Evolutionary conservation across 2,113 vertebrate species (phyloP), one percentile per base, ranked within the genome.

Genomic region (Seriola dumerili): DNA sequence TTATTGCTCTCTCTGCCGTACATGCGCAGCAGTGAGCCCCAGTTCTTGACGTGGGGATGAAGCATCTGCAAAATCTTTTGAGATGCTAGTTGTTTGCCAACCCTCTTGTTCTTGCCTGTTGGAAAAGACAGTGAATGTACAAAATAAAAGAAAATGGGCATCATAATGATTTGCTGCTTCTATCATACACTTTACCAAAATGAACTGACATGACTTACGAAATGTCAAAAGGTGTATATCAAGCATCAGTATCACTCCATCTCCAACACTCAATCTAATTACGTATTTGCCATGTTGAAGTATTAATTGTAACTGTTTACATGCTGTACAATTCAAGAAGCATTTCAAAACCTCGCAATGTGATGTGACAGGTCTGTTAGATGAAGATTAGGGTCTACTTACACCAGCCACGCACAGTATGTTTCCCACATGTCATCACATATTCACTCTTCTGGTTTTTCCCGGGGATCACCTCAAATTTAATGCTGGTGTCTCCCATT

Each of bases 391-490:
- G 0, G 1, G 10, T 77, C 4, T 86, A 98, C 98, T 99, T 96
- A 99, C 98, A 99, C 97, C 97, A 99, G 79, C 98, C 98, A 34
- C 97, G 96, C 82, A 99, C 98, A 2, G 97, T 98, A 90, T 99
- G 98, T 79, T 99, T 99, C 85, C 98, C 98, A 72, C 98, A 99
- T 0, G 97, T 97, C 98, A 99, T 99, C 85, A 99, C 97, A 8
- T 99, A 99, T 95, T 99, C 98, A 16, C 98, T 99, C 95, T 99
- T 99, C 97, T 99, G 98, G 95, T 99, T 99, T 94, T 99, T 99
- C 87, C 98, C 98, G 61, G 98, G 98, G 91, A 99, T 99, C 92
- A 99, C 98, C 96, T 99, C 98, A 94, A 99, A 99, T 90, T 99
- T 98, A 86, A 99, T 99, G 94, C 97, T 97, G 64, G 98, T 99